These are phyloP conservation scores for Drosophila tanythrix DNA, from an alignment of 2,888 invertebrate species.

Conservation along the genomic window DNA sequence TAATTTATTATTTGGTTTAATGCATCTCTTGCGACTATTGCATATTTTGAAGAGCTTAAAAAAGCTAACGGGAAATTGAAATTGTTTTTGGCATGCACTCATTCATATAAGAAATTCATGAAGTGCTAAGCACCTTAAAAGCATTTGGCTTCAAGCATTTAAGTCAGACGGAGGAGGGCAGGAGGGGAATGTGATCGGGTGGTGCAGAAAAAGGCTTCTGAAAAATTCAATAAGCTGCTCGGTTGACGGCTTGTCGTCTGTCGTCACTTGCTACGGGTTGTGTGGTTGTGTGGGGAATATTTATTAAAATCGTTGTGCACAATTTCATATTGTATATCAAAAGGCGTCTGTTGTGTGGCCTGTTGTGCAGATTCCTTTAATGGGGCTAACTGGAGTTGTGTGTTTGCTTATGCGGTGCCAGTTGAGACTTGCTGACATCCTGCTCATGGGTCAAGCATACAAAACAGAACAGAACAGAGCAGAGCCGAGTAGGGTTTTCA, in stretches of 20 bases:
- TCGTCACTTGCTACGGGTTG: conserved; percentile 25
- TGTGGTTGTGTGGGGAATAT: conserved; percentile 60
- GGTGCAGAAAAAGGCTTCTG: conserved; percentile 54
- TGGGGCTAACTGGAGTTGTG: conserved; percentile 19
- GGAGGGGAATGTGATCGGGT: background rate
- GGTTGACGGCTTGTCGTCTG: conserved; percentile 17
- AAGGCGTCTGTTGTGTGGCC: conserved; percentile 63
- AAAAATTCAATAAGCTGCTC: conserved; percentile 76
- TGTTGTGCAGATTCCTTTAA: conserved; percentile 35
- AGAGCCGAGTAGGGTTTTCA: background rate
- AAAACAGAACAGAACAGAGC: conserved; percentile 6
- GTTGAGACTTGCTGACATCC: background rate
- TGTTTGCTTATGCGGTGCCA: conserved; percentile 46
- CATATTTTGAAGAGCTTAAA: background rate
- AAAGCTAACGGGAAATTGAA: background rate
- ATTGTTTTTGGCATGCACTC: background rate
- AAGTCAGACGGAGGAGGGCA: conserved; percentile 16
- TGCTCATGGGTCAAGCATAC: conserved; percentile 15
- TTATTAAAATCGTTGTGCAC: conserved; percentile 77
- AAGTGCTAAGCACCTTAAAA: conserved; percentile 45
- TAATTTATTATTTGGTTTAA: background rate
- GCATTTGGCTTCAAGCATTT: conserved; percentile 53
- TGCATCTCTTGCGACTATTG: background rate
- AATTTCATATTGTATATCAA: conserved; percentile 79
- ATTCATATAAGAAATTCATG: conserved; percentile 8